These are phyloP conservation scores for Rhingia rostrata DNA, from an alignment of 2,888 invertebrate species.

Conservation along the genomic window DNA sequence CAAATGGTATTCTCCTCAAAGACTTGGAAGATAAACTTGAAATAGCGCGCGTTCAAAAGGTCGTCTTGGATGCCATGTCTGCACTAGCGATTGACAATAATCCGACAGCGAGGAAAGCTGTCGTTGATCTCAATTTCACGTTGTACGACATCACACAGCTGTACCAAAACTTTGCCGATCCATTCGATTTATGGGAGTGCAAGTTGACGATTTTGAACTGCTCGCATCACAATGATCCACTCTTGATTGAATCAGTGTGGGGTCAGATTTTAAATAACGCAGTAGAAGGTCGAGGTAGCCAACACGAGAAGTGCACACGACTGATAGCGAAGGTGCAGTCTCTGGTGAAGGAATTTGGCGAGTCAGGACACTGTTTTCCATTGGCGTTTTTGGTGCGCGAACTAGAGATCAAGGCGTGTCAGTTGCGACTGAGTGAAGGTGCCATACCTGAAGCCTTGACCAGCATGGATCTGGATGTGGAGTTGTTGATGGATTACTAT, in stretches of 20 bases:
- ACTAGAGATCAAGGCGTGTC: conserved; percentile 90
- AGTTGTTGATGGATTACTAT: conserved; percentile 91
- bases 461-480: conserved; percentile 90
- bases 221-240: conserved; percentile 94
- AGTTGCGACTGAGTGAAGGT: conserved; percentile 87
- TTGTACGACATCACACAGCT: conserved; percentile 95
- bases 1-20: conserved; percentile 90
- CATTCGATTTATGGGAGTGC: conserved; percentile 94
- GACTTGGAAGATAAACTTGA: conserved; percentile 96
- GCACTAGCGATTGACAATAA: conserved; percentile 80
- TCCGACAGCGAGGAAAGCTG: conserved; percentile 86
- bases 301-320: conserved; percentile 86
- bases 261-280: conserved; percentile 87
- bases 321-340: conserved; percentile 90
- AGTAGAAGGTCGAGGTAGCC: conserved; percentile 81
- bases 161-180: conserved; percentile 96
- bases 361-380: conserved; percentile 94
- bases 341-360: conserved; percentile 90
- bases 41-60: conserved; percentile 92
- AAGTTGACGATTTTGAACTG: conserved; percentile 97
- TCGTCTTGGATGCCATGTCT: conserved; percentile 87
- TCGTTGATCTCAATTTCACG: conserved; percentile 90
- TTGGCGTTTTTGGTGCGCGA: conserved; percentile 92
- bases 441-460: conserved; percentile 91
- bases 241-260: conserved; percentile 96